Evolutionary conservation across 2,113 vertebrate species (phyloP).

Genomic region (Peromyscus leucopus): DNA sequence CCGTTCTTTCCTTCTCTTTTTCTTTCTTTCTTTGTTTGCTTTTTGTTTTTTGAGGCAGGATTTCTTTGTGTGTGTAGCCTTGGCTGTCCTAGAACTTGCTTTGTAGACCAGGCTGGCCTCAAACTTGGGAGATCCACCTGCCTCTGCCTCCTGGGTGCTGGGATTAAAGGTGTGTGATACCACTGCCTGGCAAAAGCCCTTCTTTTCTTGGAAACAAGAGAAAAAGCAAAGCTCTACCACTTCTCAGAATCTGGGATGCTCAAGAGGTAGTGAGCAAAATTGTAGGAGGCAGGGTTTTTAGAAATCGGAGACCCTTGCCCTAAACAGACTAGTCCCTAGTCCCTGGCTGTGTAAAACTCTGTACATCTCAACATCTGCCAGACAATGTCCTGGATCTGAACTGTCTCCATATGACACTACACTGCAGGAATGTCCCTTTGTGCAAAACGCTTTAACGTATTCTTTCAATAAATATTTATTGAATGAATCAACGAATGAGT

Average conservation of each 20-base stretch:
- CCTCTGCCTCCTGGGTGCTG: not conserved
- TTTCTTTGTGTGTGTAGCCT: not conserved
- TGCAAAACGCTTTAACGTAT: not conserved
- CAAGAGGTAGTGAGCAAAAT: not conserved
- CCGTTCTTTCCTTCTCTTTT: not conserved
- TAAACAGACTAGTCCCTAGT: not conserved
- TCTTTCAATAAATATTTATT: not conserved
- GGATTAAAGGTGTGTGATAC: not conserved
- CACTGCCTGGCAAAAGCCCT: not conserved
- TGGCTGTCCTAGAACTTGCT: not conserved
- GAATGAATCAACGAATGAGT: not conserved
- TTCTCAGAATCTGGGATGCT: not conserved
- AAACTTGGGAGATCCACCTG: not conserved
- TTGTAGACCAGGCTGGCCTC: not conserved
- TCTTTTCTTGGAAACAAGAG: conserved; percentile 21
- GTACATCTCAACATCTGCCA: not conserved
- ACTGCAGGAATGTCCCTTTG: not conserved
- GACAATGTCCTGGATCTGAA: not conserved
- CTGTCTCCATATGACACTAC: not conserved
- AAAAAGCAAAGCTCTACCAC: not conserved
- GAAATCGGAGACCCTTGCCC: not conserved
- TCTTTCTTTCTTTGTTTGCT: not conserved
- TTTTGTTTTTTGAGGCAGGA: not conserved
- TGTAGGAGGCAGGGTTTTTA: not conserved
- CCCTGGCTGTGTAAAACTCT: not conserved